A percentile compares a stretch with the other conserved stretches of the same genome.
Conservation (phyloP, 2,113 vertebrate genomes). For the Paedocypris sp. region DNA sequence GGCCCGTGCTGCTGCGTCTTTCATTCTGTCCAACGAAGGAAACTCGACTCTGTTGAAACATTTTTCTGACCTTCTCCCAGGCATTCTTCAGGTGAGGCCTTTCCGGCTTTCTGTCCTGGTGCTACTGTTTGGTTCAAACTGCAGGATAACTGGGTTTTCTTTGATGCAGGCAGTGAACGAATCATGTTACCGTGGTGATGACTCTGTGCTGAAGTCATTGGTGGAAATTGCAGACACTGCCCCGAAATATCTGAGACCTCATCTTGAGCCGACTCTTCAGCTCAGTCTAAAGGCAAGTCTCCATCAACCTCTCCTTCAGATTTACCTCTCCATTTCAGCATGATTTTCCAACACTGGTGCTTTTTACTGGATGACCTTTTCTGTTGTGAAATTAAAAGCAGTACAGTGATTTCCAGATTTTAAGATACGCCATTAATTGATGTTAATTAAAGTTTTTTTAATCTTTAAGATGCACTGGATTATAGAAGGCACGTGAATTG, state of each 20-base stretch:
- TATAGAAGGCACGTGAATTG: no score
- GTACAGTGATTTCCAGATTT: no score
- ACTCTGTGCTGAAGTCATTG: slow-evolving; percentile 91
- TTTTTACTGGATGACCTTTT: no score
- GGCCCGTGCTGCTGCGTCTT: slow-evolving; percentile 84
- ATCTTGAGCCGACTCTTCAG: slow-evolving; percentile 88
- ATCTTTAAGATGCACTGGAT: no score
- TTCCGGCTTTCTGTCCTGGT: background rate
- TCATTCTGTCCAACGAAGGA: slow-evolving; percentile 91
- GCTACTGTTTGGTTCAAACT: background rate
- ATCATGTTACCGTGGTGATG: slow-evolving; percentile 89
- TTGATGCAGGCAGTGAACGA: slow-evolving; percentile 94
- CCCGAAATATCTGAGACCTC: slow-evolving; percentile 88
- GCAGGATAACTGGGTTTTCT: no score
- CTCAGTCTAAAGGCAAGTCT: slow-evolving; percentile 81
- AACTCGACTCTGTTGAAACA: slow-evolving; percentile 88
- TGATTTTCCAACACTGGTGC: no score
- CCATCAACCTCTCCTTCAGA: no score
- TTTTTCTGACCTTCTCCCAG: slow-evolving; percentile 87
- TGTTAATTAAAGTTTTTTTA: no score
- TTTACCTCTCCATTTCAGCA: no score
- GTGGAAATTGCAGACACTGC: slow-evolving; percentile 96
- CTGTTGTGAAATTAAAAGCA: no score
- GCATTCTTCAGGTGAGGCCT: slow-evolving; percentile 84
- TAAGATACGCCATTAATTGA: no score